Evolutionary conservation across 2,888 invertebrate genomes (phyloP), one percentile per base, ranked within the genome.

Genomic region (Trichopoda pennipes): DNA sequence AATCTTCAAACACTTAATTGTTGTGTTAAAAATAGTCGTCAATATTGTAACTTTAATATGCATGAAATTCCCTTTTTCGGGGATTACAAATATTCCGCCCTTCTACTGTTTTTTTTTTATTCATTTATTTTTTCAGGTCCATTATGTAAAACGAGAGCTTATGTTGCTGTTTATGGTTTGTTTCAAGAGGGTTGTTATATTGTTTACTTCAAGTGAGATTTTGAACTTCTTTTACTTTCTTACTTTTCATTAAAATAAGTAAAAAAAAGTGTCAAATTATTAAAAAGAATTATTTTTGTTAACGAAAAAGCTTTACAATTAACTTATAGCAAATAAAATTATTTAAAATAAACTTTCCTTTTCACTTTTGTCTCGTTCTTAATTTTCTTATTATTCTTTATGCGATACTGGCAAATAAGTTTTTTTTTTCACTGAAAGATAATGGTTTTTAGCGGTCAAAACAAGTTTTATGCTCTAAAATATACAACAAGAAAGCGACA

Each of bases 191-290:
- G 82, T 58, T 78, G 72, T 16, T 38, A 63, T 74, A 38, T 66
- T 79, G 82, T 75, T 79, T 64, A 12, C 38, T 68, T 72, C 53
- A 72, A 82, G 82, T 79, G 75, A 61, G 14, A 49, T 35, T 68
- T 12, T 60, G 9, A 49, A 16, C 58, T 77, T 53, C 49, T 60
- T 58, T 58, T 9, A 28, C 28, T 17, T 12, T n/a, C n/a, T n/a
- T n/a, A n/a, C n/a, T n/a, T n/a, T n/a, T n/a, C n/a, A n/a, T n/a
- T n/a, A n/a, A n/a, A n/a, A n/a, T n/a, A n/a, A n/a, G n/a, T 16
- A 47, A 16, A 56, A 4, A 55, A 58, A 68, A 79, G 82, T 79
- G 79, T 72, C 63, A 61, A 66, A 55, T 6, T 72, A 51, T 66
- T 58, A 49, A 72, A 49, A 72, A 79, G 70, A 63, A 79, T 77